Evolutionary conservation across 2,113 vertebrate genomes (phyloP).

Genomic region (Anolis sagrei): DNA sequence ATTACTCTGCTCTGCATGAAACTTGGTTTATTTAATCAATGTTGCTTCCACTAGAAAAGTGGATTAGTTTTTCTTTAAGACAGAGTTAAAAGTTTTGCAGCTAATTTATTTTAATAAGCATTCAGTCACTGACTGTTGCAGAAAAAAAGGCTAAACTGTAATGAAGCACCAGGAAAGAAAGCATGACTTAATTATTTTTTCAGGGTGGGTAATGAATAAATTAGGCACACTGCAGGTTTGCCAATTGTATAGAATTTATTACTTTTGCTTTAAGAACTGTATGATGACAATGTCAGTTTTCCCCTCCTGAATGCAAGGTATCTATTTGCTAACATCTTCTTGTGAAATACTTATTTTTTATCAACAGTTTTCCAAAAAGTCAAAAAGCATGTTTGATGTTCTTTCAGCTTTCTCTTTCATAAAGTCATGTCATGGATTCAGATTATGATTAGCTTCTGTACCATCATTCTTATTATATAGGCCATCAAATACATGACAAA

Average conservation of each 20-base stretch:
- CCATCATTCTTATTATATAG: neutral
- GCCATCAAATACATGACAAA: conserved; percentile 46
- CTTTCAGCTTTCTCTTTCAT: conserved; percentile 52
- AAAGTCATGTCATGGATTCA: conserved; percentile 71
- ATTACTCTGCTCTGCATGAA: conserved; percentile 81
- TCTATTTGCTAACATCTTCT: conserved; percentile 71
- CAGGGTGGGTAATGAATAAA: conserved; percentile 86
- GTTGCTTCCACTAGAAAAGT: conserved; percentile 79
- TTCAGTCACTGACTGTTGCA: conserved; percentile 76
- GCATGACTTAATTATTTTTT: conserved; percentile 85
- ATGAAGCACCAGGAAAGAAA: conserved; percentile 79
- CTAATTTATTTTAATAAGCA: conserved; percentile 86
- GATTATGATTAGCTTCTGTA: conserved; percentile 52
- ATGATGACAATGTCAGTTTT: conserved; percentile 83
- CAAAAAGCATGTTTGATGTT: conserved; percentile 67
- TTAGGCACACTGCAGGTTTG: conserved; percentile 79
- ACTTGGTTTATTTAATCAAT: conserved; percentile 82
- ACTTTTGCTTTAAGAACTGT: conserved; percentile 82
- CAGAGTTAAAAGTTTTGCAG: conserved; percentile 83
- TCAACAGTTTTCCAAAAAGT: conserved; percentile 60
- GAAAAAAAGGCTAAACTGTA: conserved; percentile 77
- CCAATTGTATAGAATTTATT: conserved; percentile 81
- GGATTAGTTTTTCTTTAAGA: conserved; percentile 82
- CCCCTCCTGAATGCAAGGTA: conserved; percentile 73
- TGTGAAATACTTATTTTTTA: conserved; percentile 70